These are phyloP conservation scores for Helarctos malayanus DNA, from an alignment of 2,797 vertebrate genomes.

Conservation along the genomic window DNA sequence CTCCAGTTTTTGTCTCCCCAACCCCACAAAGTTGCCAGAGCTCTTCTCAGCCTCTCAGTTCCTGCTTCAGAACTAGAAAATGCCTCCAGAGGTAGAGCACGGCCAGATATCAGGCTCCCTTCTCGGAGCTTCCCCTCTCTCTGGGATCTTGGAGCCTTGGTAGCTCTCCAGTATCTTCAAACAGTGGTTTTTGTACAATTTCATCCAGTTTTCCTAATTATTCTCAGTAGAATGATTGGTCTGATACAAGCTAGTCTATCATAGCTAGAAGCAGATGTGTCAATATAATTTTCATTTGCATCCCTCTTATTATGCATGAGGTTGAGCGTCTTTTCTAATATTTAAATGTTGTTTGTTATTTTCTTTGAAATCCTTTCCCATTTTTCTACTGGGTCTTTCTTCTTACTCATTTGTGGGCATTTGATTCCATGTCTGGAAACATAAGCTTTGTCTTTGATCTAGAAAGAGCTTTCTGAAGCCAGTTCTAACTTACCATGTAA, in stretches of 20 bases:
- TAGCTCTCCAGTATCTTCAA: background rate
- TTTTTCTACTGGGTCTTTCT: slow-evolving; percentile 17
- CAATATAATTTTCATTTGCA: slow-evolving; percentile 67
- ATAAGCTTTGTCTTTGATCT: background rate
- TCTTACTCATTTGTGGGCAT: slow-evolving; percentile 42
- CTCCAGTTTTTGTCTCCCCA: background rate
- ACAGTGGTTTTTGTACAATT: slow-evolving; percentile 39
- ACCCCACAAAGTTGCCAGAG: background rate
- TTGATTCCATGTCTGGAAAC: slow-evolving; percentile 28
- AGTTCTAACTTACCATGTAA: background rate
- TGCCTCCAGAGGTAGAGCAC: background rate
- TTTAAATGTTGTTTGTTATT: slow-evolving; percentile 53
- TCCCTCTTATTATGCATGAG: slow-evolving; percentile 59
- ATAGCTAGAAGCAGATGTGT: slow-evolving; percentile 68
- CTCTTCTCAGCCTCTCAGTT: background rate
- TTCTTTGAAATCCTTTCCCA: slow-evolving; percentile 63
- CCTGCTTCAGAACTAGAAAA: background rate
- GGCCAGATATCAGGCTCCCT: background rate
- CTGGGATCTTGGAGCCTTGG: background rate
- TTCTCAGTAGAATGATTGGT: slow-evolving; percentile 61
- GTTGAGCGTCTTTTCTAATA: slow-evolving; percentile 70
- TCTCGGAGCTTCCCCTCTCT: background rate
- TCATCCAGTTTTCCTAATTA: slow-evolving; percentile 56
- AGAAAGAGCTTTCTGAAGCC: background rate
- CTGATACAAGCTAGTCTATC: slow-evolving; percentile 62